These are phyloP conservation scores for Spilogale gracilis DNA, from an alignment of 2,113 vertebrate genomes.

Conservation along the genomic window DNA sequence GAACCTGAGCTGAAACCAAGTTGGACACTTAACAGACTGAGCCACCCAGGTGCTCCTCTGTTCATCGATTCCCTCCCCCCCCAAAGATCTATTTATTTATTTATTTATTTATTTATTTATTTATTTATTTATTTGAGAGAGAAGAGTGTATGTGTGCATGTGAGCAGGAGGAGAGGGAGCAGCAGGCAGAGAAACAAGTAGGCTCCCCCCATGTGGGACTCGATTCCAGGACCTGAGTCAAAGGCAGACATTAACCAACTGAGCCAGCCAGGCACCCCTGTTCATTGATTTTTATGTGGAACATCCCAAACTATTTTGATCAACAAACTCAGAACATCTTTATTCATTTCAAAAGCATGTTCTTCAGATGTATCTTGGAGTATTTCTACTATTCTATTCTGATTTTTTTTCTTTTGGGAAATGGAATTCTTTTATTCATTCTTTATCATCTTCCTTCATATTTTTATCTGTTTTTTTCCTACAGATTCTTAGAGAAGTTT, in stretches of 20 bases:
- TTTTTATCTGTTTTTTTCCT: constrained; percentile 26
- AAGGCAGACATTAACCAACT: not conserved
- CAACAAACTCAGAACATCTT: not conserved
- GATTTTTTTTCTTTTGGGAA: constrained; percentile 3
- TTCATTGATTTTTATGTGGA: not conserved
- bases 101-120: too few species aligned
- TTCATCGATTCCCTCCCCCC: not conserved
- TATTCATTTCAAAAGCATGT: constrained; percentile 5
- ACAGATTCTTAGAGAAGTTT: not conserved
- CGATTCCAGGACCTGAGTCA: too few species aligned
- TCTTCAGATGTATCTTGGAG: not conserved
- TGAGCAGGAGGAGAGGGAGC: too few species aligned
- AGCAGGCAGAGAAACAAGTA: too few species aligned
- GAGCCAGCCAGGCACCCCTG: not conserved
- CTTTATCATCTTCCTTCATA: not conserved
- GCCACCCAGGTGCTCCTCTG: too few species aligned
- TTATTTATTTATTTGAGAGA: too few species aligned
- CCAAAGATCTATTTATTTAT: too few species aligned
- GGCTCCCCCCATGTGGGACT: too few species aligned
- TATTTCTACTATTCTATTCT: not conserved
- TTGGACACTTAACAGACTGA: too few species aligned
- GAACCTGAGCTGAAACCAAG: not conserved
- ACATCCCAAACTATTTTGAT: not conserved
- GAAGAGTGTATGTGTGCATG: too few species aligned
- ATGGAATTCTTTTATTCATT: not conserved